A percentile compares a stretch with the other conserved stretches of the same genome.
Evolutionary conservation across 2,888 invertebrate genomes (phyloP).

Genomic region (Panzeria rudis): DNA sequence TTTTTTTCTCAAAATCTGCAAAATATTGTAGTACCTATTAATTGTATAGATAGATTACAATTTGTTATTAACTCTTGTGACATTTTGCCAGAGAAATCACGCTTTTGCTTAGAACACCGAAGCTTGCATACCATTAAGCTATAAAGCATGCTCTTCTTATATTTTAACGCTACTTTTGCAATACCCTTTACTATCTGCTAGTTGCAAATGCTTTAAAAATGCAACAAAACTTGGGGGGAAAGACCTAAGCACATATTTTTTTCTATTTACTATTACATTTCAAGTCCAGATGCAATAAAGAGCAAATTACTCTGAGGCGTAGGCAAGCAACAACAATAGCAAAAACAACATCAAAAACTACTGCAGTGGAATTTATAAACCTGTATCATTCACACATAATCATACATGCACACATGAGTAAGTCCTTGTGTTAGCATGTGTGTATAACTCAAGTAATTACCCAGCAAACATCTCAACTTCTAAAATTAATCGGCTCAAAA

Average conservation of each 20-base stretch:
- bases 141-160: neutral
- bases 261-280: slow-evolving; percentile 18
- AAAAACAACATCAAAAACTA: slow-evolving; percentile 8
- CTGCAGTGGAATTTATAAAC: slow-evolving; percentile 43
- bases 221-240: neutral
- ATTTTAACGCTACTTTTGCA: neutral
- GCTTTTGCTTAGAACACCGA: too few relatives aligned
- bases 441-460: neutral
- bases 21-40: too few relatives aligned
- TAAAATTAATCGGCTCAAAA: neutral
- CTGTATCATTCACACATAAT: slow-evolving; percentile 21
- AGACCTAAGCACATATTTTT: slow-evolving; percentile 7
- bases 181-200: neutral
- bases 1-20: too few relatives aligned
- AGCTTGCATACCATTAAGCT: too few relatives aligned
- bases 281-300: slow-evolving; percentile 71
- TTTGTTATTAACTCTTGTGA: too few relatives aligned
- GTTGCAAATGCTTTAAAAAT: slow-evolving; percentile 17
- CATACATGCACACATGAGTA: neutral
- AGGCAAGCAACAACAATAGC: slow-evolving; percentile 41
- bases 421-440: neutral
- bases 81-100: too few relatives aligned
- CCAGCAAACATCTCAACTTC: neutral
- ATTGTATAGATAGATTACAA: too few relatives aligned
- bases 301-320: slow-evolving; percentile 70